These are phyloP conservation scores for Papilio protenor DNA, from an alignment of 2,888 invertebrate species.

Conservation along the genomic window DNA sequence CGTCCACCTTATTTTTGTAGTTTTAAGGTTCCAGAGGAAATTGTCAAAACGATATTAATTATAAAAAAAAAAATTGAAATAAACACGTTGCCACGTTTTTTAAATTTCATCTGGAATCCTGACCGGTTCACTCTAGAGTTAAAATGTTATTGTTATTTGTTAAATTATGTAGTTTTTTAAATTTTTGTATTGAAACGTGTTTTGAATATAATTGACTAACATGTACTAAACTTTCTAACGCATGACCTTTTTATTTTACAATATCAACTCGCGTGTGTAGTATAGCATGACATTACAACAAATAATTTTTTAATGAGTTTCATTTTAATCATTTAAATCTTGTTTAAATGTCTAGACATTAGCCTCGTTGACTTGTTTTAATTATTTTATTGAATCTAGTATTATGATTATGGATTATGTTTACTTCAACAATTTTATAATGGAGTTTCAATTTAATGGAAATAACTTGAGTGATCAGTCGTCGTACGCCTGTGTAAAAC, in stretches of 20 bases:
- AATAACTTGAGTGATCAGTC: constrained; percentile 61
- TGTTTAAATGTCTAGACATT: constrained; percentile 60
- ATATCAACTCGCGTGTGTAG: constrained; percentile 76
- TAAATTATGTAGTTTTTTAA: constrained; percentile 53
- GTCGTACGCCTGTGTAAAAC: constrained; percentile 75
- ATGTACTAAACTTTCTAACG: constrained; percentile 80
- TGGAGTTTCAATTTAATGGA: constrained; percentile 48
- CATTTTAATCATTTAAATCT: constrained; percentile 56
- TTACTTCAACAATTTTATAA: constrained; percentile 66
- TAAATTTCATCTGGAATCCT: constrained; percentile 70
- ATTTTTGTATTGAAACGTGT: constrained; percentile 51
- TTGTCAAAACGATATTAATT: constrained; percentile 69
- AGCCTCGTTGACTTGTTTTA: constrained; percentile 71
- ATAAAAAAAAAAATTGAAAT: constrained; percentile 60
- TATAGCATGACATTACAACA: constrained; percentile 69
- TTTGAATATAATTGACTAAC: constrained; percentile 82
- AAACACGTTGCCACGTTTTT: constrained; percentile 66
- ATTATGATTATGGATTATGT: constrained; percentile 56
- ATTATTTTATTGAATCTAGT: constrained; percentile 57
- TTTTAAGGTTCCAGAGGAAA: constrained; percentile 70
- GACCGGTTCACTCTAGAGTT: constrained; percentile 61
- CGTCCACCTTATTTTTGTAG: constrained; percentile 52
- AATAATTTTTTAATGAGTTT: constrained; percentile 57
- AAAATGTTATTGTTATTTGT: constrained; percentile 47
- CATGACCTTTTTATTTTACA: constrained; percentile 77